These are phyloP conservation scores for Scaptomyza tumidula DNA, from an alignment of 2,888 invertebrate genomes.

Conservation along the genomic window DNA sequence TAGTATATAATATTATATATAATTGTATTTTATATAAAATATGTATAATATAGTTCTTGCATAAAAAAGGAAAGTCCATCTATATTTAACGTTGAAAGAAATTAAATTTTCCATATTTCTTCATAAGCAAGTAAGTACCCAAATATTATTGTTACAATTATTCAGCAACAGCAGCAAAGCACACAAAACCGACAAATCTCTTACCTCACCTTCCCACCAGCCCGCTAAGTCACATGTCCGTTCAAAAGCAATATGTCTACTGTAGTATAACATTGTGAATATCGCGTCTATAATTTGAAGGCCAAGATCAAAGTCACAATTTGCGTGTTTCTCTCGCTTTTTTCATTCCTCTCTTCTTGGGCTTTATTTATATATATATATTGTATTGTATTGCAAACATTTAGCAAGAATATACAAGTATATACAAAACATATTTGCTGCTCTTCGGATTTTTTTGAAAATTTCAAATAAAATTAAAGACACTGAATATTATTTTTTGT, in stretches of 20 bases:
- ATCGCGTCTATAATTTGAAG: constrained; percentile 55
- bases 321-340: constrained; percentile 25
- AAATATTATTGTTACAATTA: too few species aligned
- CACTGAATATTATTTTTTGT: background rate
- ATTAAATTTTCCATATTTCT: background rate
- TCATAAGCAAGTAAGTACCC: background rate
- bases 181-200: background rate
- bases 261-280: background rate
- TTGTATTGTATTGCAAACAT: too few species aligned
- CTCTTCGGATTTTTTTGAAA: too few species aligned
- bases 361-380: background rate
- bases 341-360: constrained; percentile 6
- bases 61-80: background rate
- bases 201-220: background rate
- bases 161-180: background rate
- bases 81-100: background rate
- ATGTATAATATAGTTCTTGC: background rate
- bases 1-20: too few species aligned
- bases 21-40: too few species aligned
- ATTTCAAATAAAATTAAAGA: too few species aligned
- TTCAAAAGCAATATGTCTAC: background rate
- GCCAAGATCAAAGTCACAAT: constrained; percentile 78
- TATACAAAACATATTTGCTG: too few species aligned
- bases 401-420: too few species aligned
- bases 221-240: background rate